These are phyloP conservation scores for Augiades crinisus DNA, from an alignment of 2,888 invertebrate genomes.

Conservation along the genomic window DNA sequence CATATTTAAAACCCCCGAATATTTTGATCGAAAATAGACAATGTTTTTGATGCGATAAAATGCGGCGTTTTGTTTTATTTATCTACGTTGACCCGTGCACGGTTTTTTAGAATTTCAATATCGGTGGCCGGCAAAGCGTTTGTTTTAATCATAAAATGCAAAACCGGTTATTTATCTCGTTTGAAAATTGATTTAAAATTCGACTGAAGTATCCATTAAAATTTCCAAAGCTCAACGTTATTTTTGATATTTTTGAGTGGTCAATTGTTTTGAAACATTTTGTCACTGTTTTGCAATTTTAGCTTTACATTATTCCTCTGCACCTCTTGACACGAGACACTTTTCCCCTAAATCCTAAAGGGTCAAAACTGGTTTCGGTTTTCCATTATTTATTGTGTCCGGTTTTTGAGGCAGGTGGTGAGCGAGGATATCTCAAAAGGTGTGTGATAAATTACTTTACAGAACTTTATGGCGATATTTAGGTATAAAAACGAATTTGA, in stretches of 20 bases:
- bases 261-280: background rate
- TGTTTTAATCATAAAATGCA: conserved; percentile 14
- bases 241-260: background rate
- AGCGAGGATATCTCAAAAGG: conserved; percentile 36
- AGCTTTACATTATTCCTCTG: conserved; percentile 8
- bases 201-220: background rate
- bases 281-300: conserved; percentile 13
- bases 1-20: conserved; percentile 14
- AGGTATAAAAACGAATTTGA: background rate
- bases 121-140: background rate
- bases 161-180: conserved; percentile 6
- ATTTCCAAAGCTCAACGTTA: background rate
- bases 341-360: conserved; percentile 47
- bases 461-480: conserved; percentile 34
- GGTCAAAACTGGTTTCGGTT: conserved; percentile 56
- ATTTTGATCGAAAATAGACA: conserved; percentile 23
- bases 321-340: conserved; percentile 49
- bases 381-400: conserved; percentile 69
- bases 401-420: conserved; percentile 71
- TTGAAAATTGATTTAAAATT: conserved; percentile 1
- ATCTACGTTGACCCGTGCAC: conserved; percentile 11
- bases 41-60: conserved; percentile 13
- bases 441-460: conserved; percentile 42
- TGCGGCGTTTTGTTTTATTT: conserved; percentile 16
- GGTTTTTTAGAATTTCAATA: conserved; percentile 19